Evolutionary conservation across 2,113 vertebrate species (phyloP), one percentile per base, ranked within the genome.

Genomic region (Alouatta palliata): DNA sequence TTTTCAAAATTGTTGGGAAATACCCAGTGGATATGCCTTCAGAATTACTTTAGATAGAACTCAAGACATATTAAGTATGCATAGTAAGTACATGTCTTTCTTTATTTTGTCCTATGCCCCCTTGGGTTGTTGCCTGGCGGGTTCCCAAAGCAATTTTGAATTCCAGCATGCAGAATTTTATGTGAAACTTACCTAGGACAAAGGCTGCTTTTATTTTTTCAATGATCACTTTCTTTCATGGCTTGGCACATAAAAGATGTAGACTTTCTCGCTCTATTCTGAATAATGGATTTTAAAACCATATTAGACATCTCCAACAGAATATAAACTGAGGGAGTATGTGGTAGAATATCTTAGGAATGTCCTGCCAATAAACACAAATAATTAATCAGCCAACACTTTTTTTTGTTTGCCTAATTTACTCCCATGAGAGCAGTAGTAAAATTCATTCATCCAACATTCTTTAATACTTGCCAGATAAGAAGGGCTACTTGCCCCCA

Each of bases 161-260:
- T 96, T 94, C 97, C 96, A 92, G 84, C 49, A 93, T 95, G 8
- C 61, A 87, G 37, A 96, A 95, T 93, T 96, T 97, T 89, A 93
- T 87, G 85, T 73, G 92, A 87, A 95, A 90, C 20, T 90, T 85
- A 96, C 90, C 94, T 84, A 79, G 66, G 84, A 98, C 97, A 97
- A 98, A 97, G 95, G 32, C 95, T 90, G 70, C 96, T 97, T 98
- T 96, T 98, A 84, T 93, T 96, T 93, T 91, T 95, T 97, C 97
- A 98, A 97, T 96, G 97, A 92, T 97, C 80, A 96, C 97, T 97
- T 97, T 97, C 96, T 97, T 97, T 97, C 94, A 87, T 58, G 43
- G 71, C 8, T 94, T 98, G 97, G 97, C 97, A 87, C 87, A 95
- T 94, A 92, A 95, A 97, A 80, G 80, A 96, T 92, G 95, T 89